phyloP scores from a whole-genome alignment of 2,888 invertebrate species.

The Melanostoma mellinum region DNA sequence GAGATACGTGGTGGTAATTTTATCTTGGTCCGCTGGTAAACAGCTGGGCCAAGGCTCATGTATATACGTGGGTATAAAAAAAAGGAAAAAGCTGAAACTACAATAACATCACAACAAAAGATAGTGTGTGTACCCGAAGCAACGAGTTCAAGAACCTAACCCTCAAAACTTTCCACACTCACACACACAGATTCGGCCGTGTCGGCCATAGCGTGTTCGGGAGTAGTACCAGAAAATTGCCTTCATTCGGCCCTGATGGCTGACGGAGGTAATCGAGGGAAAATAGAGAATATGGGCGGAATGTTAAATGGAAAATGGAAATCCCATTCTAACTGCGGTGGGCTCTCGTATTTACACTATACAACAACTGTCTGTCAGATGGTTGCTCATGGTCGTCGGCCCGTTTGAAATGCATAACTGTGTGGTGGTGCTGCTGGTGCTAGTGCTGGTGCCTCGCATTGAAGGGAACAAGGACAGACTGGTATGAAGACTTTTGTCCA shows the following conservation, averaged over 20 bases:
- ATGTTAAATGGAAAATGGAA: conserved; percentile 56
- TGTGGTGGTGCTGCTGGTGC: conserved; percentile 30
- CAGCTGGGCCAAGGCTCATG: conserved; percentile 59
- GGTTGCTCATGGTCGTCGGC: conserved; percentile 38
- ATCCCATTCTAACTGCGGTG: conserved; percentile 34
- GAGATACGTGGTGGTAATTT: conserved; percentile 13
- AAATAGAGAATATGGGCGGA: conserved; percentile 47
- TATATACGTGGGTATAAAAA: too few relatives aligned
- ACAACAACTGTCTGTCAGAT: conserved; percentile 40
- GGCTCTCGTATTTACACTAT: conserved; percentile 36
- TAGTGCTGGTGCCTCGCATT: not conserved
- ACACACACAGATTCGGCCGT: not conserved
- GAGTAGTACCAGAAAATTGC: conserved; percentile 48
- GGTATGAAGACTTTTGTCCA: conserved; percentile 27
- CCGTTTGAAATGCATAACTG: conserved; percentile 63
- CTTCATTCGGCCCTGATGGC: conserved; percentile 29
- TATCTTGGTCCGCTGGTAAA: conserved; percentile 24
- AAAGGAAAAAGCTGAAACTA: conserved; percentile 20
- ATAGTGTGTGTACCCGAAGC: conserved; percentile 7
- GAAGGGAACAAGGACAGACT: not conserved
- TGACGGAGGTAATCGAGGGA: conserved; percentile 46
- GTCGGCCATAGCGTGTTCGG: not conserved
- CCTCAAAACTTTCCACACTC: conserved; percentile 51
- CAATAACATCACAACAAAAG: conserved; percentile 34
- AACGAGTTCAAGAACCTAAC: conserved; percentile 67